phyloP scores from a whole-genome alignment of 2,113 vertebrate genomes.

The Lophius piscatorius region DNA sequence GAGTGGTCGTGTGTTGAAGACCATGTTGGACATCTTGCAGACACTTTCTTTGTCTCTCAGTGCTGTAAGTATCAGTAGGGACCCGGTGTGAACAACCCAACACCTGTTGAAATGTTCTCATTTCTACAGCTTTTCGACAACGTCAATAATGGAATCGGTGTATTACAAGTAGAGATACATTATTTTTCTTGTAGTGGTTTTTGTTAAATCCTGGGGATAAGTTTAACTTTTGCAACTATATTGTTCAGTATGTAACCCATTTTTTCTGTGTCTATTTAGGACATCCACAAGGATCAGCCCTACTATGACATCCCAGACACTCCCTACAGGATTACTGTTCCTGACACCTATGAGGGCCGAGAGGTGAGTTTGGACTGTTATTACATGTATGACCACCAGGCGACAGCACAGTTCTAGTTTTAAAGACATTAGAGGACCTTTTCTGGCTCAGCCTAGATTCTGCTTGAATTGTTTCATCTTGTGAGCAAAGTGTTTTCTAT shows the following conservation, averaged over 20 bases:
- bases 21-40: slow-evolving; percentile 97
- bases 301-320: slow-evolving; percentile 95
- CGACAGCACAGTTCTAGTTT: slow-evolving; percentile 22
- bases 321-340: slow-evolving; percentile 93
- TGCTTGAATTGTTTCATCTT: neutral
- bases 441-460: neutral
- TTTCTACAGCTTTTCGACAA: neutral
- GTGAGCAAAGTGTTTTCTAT: too few relatives aligned
- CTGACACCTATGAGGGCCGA: slow-evolving; percentile 92
- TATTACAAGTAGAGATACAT: too few relatives aligned
- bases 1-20: slow-evolving; percentile 95
- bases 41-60: slow-evolving; percentile 93
- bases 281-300: slow-evolving; percentile 97
- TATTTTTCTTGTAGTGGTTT: neutral
- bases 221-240: neutral
- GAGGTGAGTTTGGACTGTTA: slow-evolving; percentile 81
- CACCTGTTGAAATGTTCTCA: neutral
- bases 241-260: neutral
- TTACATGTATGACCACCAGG: slow-evolving; percentile 39
- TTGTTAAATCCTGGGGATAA: neutral
- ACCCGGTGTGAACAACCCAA: neutral
- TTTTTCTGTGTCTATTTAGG: slow-evolving; percentile 74
- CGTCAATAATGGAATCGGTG: too few relatives aligned
- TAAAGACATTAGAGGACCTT: neutral
- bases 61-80: slow-evolving; percentile 83